Conservation (phyloP, 64 coral and sea anemone species). For the Pachyseris speciosa region DNA sequence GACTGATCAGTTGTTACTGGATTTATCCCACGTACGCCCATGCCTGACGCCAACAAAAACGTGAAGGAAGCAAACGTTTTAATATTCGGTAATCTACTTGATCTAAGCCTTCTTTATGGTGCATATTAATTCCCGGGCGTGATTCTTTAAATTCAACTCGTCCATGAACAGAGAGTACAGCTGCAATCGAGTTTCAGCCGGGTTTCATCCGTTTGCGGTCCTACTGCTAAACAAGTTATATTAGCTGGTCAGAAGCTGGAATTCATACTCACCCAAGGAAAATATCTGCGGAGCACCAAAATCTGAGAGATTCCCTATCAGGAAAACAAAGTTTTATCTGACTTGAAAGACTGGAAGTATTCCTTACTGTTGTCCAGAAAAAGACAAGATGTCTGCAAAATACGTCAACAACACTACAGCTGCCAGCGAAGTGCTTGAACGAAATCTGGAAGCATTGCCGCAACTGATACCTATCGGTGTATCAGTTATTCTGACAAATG, state of each 20-base stretch:
- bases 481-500: conserved; percentile 6
- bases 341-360: too few species aligned
- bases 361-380: not conserved
- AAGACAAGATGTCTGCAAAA: not conserved
- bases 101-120: not conserved
- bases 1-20: not conserved
- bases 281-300: not conserved
- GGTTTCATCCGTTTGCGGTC: too few species aligned
- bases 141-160: not conserved
- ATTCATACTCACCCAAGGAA: not conserved
- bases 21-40: not conserved
- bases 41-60: not conserved
- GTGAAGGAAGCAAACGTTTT: not conserved
- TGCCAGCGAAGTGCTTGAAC: not conserved
- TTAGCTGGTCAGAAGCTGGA: too few species aligned
- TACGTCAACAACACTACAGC: not conserved
- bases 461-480: conserved; percentile 10
- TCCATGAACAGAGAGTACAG: not conserved
- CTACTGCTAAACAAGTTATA: not conserved
- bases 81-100: not conserved
- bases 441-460: not conserved
- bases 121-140: not conserved
- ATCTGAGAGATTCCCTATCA: not conserved
- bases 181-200: not conserved
- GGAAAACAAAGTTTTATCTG: not conserved